These are phyloP conservation scores for Liopterus haemorrhoidalis DNA, from an alignment of 2,888 invertebrate genomes.

Conservation along the genomic window DNA sequence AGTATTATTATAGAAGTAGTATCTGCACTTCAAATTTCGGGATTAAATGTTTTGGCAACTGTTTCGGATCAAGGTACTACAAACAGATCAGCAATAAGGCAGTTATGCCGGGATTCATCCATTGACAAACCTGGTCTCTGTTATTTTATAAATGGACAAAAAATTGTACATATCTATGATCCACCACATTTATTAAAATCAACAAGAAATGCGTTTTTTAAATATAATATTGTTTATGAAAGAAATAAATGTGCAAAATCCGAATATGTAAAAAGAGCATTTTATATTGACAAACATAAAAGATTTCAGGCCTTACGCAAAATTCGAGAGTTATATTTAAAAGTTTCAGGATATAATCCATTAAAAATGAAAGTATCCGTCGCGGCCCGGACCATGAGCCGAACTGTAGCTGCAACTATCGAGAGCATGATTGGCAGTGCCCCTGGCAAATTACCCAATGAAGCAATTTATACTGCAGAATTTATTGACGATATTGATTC, in stretches of 20 bases:
- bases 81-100: conserved; percentile 2
- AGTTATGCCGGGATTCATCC: neutral
- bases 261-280: neutral
- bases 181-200: conserved; percentile 9
- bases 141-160: conserved; percentile 4
- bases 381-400: conserved; percentile 9
- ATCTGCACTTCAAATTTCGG: neutral
- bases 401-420: conserved; percentile 6
- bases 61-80: conserved; percentile 4
- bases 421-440: conserved; percentile 9
- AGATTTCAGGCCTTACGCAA: conserved; percentile 10
- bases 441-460: conserved; percentile 5
- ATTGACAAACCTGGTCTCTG: neutral
- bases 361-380: conserved; percentile 9
- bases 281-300: conserved; percentile 4
- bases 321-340: conserved; percentile 4
- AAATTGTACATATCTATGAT: conserved; percentile 7
- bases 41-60: conserved; percentile 6
- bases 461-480: conserved; percentile 8
- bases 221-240: conserved; percentile 3
- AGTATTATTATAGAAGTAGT: conserved; percentile 1
- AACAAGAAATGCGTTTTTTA: conserved; percentile 7
- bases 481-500: conserved; percentile 9
- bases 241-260: conserved; percentile 4
- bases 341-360: neutral